phyloP scores from a whole-genome alignment of 2,113 vertebrate species.

The Rhinogobius similis region DNA sequence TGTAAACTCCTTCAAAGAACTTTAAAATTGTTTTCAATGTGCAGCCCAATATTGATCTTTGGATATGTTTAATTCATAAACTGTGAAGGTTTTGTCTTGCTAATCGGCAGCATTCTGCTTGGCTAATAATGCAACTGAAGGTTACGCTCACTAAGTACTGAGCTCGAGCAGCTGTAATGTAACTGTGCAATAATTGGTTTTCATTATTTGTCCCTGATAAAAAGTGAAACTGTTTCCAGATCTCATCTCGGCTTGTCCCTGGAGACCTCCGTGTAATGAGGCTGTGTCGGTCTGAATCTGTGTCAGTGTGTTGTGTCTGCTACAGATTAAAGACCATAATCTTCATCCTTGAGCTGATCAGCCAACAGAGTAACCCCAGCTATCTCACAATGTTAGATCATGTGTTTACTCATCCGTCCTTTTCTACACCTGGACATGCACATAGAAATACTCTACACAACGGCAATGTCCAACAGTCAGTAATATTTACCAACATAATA shows the following conservation, averaged over 20 bases:
- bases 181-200: slow-evolving; percentile 5
- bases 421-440: background rate
- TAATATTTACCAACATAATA: background rate
- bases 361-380: slow-evolving; percentile 35
- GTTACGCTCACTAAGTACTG: background rate
- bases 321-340: slow-evolving; percentile 62
- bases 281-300: slow-evolving; percentile 5
- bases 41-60: background rate
- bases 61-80: background rate
- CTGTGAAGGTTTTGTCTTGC: background rate
- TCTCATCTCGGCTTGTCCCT: background rate
- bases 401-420: background rate
- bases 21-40: background rate
- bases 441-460: background rate
- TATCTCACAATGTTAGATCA: background rate
- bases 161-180: background rate
- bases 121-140: background rate
- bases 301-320: slow-evolving; percentile 46
- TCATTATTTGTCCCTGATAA: slow-evolving; percentile 4
- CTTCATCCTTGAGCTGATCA: slow-evolving; percentile 54
- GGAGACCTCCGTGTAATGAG: slow-evolving; percentile 7
- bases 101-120: background rate
- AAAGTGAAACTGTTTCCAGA: slow-evolving; percentile 3
- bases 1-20: background rate
- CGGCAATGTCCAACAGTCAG: no score